These are phyloP conservation scores for Vulpes lagopus DNA, from an alignment of 2,113 vertebrate species.

Conservation along the genomic window DNA sequence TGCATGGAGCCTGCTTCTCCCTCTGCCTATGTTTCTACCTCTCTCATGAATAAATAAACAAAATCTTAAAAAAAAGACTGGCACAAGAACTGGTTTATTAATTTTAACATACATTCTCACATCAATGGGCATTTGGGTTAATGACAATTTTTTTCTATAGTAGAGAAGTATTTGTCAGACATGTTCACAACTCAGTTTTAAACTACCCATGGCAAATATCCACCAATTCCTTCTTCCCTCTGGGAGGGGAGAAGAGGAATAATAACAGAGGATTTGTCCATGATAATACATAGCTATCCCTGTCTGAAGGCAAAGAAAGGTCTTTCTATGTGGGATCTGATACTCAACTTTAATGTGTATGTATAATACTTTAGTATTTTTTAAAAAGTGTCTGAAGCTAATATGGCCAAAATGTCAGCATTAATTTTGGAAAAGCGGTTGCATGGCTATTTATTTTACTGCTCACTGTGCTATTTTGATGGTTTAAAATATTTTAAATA, in stretches of 20 bases:
- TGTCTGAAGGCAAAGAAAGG: neutral
- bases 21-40: too few relatives aligned
- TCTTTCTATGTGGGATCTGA: conserved; percentile 51
- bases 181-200: neutral
- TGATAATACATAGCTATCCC: conserved; percentile 62
- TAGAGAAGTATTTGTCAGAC: neutral
- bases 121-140: neutral
- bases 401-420: neutral
- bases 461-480: neutral
- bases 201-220: neutral
- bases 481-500: neutral
- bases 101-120: neutral
- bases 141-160: neutral
- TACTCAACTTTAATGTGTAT: neutral
- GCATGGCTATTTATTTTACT: neutral
- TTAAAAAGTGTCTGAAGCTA: neutral
- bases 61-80: too few relatives aligned
- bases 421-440: neutral
- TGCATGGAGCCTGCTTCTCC: too few relatives aligned
- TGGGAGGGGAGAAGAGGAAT: neutral
- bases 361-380: neutral
- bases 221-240: neutral
- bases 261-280: neutral
- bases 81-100: neutral
- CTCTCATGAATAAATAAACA: too few relatives aligned